Percentiles rank a stretch among this genome's conserved stretches.
These are phyloP conservation scores for Antigone vipio DNA, from an alignment of 2,113 vertebrate species.

Conservation along the genomic window DNA sequence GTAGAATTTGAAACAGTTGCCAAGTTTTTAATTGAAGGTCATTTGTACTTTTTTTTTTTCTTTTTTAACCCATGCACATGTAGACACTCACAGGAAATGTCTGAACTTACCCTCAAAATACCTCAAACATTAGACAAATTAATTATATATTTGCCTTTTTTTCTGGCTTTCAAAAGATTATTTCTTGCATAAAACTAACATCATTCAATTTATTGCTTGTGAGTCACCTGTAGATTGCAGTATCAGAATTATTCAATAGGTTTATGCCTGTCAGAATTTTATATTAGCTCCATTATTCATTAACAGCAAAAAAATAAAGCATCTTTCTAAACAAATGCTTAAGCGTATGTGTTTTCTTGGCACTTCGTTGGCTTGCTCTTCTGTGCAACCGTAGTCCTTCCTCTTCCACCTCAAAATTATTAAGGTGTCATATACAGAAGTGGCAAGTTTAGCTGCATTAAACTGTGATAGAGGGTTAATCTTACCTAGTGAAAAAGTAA, in stretches of 20 bases:
- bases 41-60: neutral
- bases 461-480: neutral
- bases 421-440: neutral
- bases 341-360: neutral
- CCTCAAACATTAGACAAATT: neutral
- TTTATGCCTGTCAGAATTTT: conserved; percentile 28
- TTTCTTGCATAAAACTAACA: neutral
- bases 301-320: neutral
- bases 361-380: neutral
- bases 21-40: conserved; percentile 69
- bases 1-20: conserved; percentile 43
- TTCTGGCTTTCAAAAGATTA: neutral
- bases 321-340: neutral
- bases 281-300: conserved; percentile 31
- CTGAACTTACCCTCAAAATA: neutral
- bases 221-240: neutral
- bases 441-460: neutral
- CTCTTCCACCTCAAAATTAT: neutral
- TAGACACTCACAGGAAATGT: neutral
- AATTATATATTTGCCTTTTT: neutral
- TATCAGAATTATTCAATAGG: conserved; percentile 17
- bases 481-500: neutral
- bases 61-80: neutral
- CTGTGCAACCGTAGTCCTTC: neutral
- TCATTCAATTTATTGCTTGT: neutral